phyloP scores from a whole-genome alignment of 2,888 invertebrate genomes.

The Polydrusus tereticollis region DNA sequence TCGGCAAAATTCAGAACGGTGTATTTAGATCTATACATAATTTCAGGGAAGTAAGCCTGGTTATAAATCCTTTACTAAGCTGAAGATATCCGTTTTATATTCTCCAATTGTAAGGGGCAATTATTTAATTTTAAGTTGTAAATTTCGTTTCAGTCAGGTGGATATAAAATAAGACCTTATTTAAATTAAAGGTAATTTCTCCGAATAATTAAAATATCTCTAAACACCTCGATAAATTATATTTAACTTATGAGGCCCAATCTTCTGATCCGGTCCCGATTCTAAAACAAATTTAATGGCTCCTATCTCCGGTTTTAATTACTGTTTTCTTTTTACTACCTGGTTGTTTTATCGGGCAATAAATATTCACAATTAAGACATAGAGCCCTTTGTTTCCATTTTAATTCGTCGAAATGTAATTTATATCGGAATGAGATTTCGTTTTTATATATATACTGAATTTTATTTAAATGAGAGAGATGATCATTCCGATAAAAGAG shows the following conservation, averaged over 20 bases:
- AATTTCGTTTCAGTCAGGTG: background rate
- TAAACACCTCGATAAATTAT: constrained; percentile 38
- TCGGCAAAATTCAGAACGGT: no score
- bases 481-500: no score
- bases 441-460: constrained; percentile 10
- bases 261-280: constrained; percentile 26
- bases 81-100: background rate
- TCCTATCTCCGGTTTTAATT: constrained; percentile 44
- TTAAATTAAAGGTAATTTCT: constrained; percentile 8
- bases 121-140: background rate
- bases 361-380: constrained; percentile 45
- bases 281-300: constrained; percentile 35
- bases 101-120: background rate
- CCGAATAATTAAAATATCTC: constrained; percentile 12
- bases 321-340: constrained; percentile 42
- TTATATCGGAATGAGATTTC: background rate
- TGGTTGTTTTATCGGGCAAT: constrained; percentile 44
- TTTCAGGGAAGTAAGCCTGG: no score
- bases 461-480: background rate
- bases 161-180: constrained; percentile 14
- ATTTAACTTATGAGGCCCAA: constrained; percentile 36
- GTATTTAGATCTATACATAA: no score
- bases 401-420: constrained; percentile 39
- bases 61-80: no score
- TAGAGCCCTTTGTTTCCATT: constrained; percentile 31